phyloP scores from a whole-genome alignment of 2,888 invertebrate species.

The Dolichomitus sp. region DNA sequence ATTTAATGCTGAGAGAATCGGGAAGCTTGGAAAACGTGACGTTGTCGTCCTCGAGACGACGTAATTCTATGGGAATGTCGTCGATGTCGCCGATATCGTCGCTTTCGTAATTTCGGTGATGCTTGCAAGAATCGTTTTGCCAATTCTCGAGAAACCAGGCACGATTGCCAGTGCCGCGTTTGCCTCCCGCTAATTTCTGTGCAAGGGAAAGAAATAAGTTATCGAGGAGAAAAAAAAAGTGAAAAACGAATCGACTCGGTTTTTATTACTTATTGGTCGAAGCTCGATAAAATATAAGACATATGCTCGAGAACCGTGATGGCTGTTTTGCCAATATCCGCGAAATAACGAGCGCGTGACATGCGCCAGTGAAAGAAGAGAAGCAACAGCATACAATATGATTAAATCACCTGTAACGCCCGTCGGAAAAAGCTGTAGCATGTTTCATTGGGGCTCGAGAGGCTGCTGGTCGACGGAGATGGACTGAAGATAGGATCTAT shows the following conservation, averaged over 20 bases:
- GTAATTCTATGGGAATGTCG: constrained; percentile 95
- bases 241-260: too few relatives aligned
- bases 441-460: constrained; percentile 97
- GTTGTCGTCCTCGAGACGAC: constrained; percentile 91
- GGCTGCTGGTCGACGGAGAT: constrained; percentile 93
- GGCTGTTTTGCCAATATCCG: constrained; percentile 22
- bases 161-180: constrained; percentile 88
- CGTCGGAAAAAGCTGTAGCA: constrained; percentile 97
- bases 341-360: neutral
- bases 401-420: constrained; percentile 90
- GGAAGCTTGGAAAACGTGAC: constrained; percentile 72
- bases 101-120: constrained; percentile 74
- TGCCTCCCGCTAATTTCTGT: constrained; percentile 92
- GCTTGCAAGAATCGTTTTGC: constrained; percentile 85
- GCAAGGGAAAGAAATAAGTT: neutral
- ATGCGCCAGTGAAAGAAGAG: neutral
- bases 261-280: too few relatives aligned
- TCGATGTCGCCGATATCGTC: constrained; percentile 89
- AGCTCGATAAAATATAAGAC: neutral
- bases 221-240: too few relatives aligned
- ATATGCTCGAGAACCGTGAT: neutral
- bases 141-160: constrained; percentile 95
- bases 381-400: neutral
- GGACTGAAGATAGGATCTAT: constrained; percentile 88
- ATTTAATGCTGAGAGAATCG: constrained; percentile 89